phyloP scores from a whole-genome alignment of 2,797 vertebrate species.

The Microctenopoma lineatum region DNA sequence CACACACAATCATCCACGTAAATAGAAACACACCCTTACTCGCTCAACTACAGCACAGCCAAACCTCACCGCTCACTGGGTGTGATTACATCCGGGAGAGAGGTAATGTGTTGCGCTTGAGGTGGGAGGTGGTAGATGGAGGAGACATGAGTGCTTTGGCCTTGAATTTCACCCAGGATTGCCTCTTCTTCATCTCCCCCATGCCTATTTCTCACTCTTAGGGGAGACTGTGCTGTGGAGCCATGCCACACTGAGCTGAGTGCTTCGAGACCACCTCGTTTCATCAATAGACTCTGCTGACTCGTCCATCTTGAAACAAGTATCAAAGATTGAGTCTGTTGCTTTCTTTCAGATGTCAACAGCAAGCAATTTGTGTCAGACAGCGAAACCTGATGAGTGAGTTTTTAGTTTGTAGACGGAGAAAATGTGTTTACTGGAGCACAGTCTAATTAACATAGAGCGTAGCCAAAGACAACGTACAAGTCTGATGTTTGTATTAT shows the following conservation, averaged over 20 bases:
- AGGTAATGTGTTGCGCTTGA: slow-evolving; percentile 66
- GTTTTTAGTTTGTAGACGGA: slow-evolving; percentile 24
- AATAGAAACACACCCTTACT: slow-evolving; percentile 45
- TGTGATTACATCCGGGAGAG: slow-evolving; percentile 68
- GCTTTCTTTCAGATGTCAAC: slow-evolving; percentile 28
- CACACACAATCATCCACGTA: slow-evolving; percentile 24
- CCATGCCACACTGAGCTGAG: slow-evolving; percentile 51
- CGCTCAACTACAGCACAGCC: slow-evolving; percentile 20
- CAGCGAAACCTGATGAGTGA: slow-evolving; percentile 20
- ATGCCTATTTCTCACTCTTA: slow-evolving; percentile 73
- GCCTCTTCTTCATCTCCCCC: slow-evolving; percentile 54
- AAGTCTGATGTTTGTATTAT: not conserved
- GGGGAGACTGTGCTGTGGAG: slow-evolving; percentile 43
- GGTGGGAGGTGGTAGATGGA: slow-evolving; percentile 65
- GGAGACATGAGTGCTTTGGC: slow-evolving; percentile 73
- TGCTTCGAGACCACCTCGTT: slow-evolving; percentile 57
- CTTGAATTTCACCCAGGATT: slow-evolving; percentile 77
- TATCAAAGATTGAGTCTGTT: slow-evolving; percentile 4
- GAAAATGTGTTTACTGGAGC: slow-evolving; percentile 11
- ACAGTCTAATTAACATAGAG: not conserved
- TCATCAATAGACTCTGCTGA: slow-evolving; percentile 32
- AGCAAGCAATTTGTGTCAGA: slow-evolving; percentile 38
- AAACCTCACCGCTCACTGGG: slow-evolving; percentile 40
- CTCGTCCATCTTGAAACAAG: slow-evolving; percentile 20
- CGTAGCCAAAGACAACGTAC: not conserved